Base-by-base conservation (phyloP, 1,140 invertebrate species). In the Lasaia peninsularis region DNA sequence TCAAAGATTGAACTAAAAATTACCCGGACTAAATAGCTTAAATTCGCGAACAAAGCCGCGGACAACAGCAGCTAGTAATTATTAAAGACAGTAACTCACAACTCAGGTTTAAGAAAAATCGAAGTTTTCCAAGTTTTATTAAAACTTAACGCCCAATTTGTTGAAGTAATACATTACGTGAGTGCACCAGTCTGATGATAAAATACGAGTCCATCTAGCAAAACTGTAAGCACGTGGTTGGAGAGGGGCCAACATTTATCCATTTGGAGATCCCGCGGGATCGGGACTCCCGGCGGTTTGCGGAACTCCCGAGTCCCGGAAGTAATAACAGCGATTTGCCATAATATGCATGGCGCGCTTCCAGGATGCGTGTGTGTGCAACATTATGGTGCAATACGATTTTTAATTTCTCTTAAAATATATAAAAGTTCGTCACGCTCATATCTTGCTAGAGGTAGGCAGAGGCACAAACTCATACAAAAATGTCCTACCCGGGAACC, bases 321-420 rank as follows among this genome's bases (percentile, higher is more conserved):
- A 76, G 66, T 63, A 77, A 76, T 78, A 75, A 71, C 63, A 58
- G 56, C 63, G 60, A 73, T 61, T 65, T 67, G 52, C 58, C 65
- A 70, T 65, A 70, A 78, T 74, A 69, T 71, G 65, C 71, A 67
- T 76, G 73, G 73, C 76, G 66, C n/a, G 56, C 55, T 44, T 69
- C 75, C 73, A 74, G 67, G 24, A 49, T 59, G 31, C 56, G 58
- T 63, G 65, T 55, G 60, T 60, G 52, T 51, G 58, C 56, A 54
- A 52, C 16, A 37, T 40, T 10, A 18, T 21, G 20, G 16, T 16
- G 20, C 18, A 21, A 11, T 10, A 48, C 16, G 2, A 10, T 16
- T 3, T 40, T 20, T 16, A 8, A 40, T 10, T 1, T 8, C 14
- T 11, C 8, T 18, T 10, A 40, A 40, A 40, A 14, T 16, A 2